Evolutionary conservation across 1,140 invertebrate species (phyloP).

Genomic region (Bombus superbus): DNA sequence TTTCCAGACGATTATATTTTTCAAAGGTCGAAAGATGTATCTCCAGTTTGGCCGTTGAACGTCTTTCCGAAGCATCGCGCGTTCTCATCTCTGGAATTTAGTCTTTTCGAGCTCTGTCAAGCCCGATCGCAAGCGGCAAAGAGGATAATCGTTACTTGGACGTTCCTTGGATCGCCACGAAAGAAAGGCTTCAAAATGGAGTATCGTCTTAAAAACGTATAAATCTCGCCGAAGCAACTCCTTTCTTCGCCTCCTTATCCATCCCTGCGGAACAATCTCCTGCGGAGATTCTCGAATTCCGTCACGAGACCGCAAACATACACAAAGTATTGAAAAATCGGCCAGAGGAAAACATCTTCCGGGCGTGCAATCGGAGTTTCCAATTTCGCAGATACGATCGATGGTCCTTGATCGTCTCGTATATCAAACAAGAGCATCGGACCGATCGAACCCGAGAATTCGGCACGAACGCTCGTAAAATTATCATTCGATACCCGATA

Average conservation of each 20-base stretch:
- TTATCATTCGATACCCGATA: slow-evolving; percentile 30
- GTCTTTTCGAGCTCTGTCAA: too few relatives aligned
- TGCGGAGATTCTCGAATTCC: not conserved
- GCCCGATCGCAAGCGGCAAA: too few relatives aligned
- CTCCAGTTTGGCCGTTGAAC: too few relatives aligned
- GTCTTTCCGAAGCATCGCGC: too few relatives aligned
- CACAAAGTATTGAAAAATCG: not conserved
- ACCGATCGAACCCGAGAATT: slow-evolving; percentile 6
- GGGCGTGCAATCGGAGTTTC: not conserved
- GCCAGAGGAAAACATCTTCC: not conserved
- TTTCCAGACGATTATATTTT: too few relatives aligned
- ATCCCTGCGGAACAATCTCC: not conserved
- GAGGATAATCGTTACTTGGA: too few relatives aligned
- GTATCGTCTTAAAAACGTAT: not conserved
- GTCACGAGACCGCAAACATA: not conserved
- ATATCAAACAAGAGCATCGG: slow-evolving; percentile 27
- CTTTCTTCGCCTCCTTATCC: not conserved
- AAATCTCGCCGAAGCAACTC: not conserved
- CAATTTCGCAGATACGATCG: slow-evolving; percentile 33
- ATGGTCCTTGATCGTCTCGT: slow-evolving; percentile 16
- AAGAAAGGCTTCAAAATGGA: too few relatives aligned
- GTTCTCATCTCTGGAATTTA: too few relatives aligned
- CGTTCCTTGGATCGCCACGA: too few relatives aligned
- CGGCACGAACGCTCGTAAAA: slow-evolving; percentile 4
- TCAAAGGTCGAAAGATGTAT: too few relatives aligned